Percentiles rank a stretch among this genome's conserved stretches.
phyloP scores from a whole-genome alignment of 2,113 vertebrate genomes.

The Ctenomys sociabilis region DNA sequence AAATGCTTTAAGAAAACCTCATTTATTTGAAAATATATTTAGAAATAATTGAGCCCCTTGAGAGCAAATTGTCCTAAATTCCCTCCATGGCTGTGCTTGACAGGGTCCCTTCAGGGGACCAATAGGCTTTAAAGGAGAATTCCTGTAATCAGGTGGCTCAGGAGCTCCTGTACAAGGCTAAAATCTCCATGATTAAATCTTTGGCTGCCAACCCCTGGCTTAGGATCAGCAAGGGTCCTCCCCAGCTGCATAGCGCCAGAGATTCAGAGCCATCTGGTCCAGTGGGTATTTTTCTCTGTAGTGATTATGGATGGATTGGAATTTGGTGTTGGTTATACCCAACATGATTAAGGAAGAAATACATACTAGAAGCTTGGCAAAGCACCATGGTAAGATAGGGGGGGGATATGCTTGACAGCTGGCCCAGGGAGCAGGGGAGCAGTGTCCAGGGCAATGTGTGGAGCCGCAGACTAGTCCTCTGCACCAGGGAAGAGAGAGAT shows the following conservation, averaged over 20 bases:
- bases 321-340: conserved; percentile 24
- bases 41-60: conserved; percentile 82
- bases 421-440: background rate
- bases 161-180: background rate
- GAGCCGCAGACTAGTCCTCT: background rate
- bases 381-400: background rate
- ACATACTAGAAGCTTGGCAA: background rate
- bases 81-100: conserved; percentile 3
- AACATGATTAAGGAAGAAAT: background rate
- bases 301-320: background rate
- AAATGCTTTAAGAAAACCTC: conserved; percentile 80
- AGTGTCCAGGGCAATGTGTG: background rate
- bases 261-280: background rate
- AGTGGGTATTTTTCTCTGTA: background rate
- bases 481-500: background rate
- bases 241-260: background rate
- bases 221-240: background rate
- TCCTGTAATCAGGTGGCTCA: conserved; percentile 6
- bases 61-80: conserved; percentile 78
- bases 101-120: conserved; percentile 55
- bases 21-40: conserved; percentile 83
- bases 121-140: conserved; percentile 45
- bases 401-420: background rate
- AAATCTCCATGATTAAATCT: background rate
- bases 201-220: background rate